Evolutionary conservation across 2,113 vertebrate genomes (phyloP), one percentile per base, ranked within the genome.

Genomic region (Crotalus helleri): DNA sequence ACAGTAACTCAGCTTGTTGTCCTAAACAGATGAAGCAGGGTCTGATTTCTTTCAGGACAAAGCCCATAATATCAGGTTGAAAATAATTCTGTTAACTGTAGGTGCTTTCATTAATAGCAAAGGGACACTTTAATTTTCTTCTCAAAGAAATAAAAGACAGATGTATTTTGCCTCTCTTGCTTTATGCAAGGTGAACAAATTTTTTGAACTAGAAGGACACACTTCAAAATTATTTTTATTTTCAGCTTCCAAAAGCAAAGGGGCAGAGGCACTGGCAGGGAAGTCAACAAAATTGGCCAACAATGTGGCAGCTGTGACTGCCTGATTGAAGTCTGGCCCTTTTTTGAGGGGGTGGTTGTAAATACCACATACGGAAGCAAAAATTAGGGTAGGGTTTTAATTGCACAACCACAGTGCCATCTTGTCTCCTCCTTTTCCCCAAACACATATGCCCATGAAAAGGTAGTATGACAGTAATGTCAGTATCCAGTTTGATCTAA

Each of bases 1-100:
- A 95, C 95, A 95, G 94, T 92, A 94, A 94, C 93, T 92, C 94
- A 93, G 1, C 3, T 94, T 95, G 89, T 94, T 95, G 90, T 94
- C 95, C 92, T 93, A 93, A 93, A 3, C 21, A 13, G 26, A 8
- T 9, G 94, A 88, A 44, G 91, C 55, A 87, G 93, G 92, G 89
- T 49, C 94, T 96, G 92, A 92, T 92, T 94, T 95, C 93, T 90
- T 95, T 94, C 89, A 81, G 92, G 90, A 59, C 94, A 94, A 94
- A 95, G 15, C 94, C 94, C 92, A 90, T 49, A 93, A 74, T 86
- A 21, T 29, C 61, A 74, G n/a, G 87, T 90, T 95, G 96, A 96
- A 97, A 96, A 93, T 94, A 88, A 95, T 91, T 94, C 87, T 15
- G 87, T 94, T 87, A 92, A 93, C 55, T 81, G 3, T 21, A 39